Conservation (phyloP, 2,797 vertebrate genomes). For the Cuculus canorus region DNA sequence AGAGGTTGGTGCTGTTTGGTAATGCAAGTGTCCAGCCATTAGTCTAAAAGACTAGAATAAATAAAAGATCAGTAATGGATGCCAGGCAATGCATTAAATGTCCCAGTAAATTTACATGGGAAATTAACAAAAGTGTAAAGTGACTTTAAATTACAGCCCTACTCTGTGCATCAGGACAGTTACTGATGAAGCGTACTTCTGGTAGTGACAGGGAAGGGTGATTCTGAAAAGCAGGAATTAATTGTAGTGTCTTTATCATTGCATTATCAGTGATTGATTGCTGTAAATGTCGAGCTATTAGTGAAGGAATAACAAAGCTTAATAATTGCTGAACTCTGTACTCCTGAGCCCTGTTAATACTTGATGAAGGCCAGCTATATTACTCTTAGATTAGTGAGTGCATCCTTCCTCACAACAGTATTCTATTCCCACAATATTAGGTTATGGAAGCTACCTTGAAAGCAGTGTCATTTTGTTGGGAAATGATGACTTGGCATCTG, state of each 20-base stretch:
- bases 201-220: background rate
- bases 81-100: background rate
- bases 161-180: background rate
- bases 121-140: slow-evolving; percentile 6
- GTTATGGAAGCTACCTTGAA: slow-evolving; percentile 27
- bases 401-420: slow-evolving; percentile 7
- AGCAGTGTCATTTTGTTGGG: background rate
- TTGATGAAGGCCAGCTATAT: slow-evolving; percentile 14
- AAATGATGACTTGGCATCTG: slow-evolving; percentile 22
- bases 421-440: background rate
- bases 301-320: slow-evolving; percentile 39
- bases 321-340: slow-evolving; percentile 26
- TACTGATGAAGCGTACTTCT: background rate
- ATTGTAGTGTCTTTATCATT: slow-evolving; percentile 1
- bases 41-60: background rate
- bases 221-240: slow-evolving; percentile 38
- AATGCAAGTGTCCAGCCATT: background rate
- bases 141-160: background rate
- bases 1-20: background rate
- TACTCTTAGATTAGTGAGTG: slow-evolving; percentile 22
- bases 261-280: slow-evolving; percentile 12
- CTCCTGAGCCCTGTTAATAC: slow-evolving; percentile 18
- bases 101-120: background rate
- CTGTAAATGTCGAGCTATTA: slow-evolving; percentile 15
- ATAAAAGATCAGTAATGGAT: background rate